These are phyloP conservation scores for Zaprionus vittiger DNA, from an alignment of 1,140 invertebrate genomes.

Conservation along the genomic window DNA sequence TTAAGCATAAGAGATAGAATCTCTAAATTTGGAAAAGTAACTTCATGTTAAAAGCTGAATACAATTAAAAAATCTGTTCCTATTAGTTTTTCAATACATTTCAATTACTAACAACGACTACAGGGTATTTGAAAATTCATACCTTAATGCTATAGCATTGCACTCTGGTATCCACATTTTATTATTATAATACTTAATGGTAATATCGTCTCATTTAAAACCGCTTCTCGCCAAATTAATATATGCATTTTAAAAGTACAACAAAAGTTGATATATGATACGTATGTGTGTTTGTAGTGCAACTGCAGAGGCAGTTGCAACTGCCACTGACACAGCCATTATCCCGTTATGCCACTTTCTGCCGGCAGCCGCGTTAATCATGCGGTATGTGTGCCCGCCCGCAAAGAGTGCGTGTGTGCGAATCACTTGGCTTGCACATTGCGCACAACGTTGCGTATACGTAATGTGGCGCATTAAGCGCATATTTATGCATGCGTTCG, in stretches of 20 bases:
- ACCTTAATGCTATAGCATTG: not conserved
- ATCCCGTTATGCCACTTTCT: slow-evolving; percentile 4
- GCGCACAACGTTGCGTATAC: slow-evolving; percentile 37
- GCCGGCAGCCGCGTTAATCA: slow-evolving; percentile 36
- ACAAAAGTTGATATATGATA: not conserved
- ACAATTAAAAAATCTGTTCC: too few species aligned
- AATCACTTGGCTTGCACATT: slow-evolving; percentile 27
- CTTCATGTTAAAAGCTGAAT: too few species aligned
- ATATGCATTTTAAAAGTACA: slow-evolving; percentile 35
- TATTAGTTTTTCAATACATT: too few species aligned
- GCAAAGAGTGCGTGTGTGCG: not conserved
- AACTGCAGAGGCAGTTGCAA: slow-evolving; percentile 8
- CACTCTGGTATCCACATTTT: slow-evolving; percentile 11
- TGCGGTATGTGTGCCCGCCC: slow-evolving; percentile 27
- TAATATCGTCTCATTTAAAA: slow-evolving; percentile 34
- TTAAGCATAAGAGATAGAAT: too few species aligned
- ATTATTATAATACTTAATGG: slow-evolving; percentile 64
- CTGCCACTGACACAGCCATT: not conserved
- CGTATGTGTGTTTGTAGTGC: not conserved
- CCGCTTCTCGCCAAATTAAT: slow-evolving; percentile 14
- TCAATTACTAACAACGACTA: not conserved
- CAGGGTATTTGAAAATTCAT: not conserved
- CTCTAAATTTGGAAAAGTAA: too few species aligned
- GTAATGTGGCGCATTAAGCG: slow-evolving; percentile 36
- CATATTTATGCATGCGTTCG: slow-evolving; percentile 14